Conservation (phyloP, 2,888 invertebrate genomes). For the Zaprionus lineosus region DNA sequence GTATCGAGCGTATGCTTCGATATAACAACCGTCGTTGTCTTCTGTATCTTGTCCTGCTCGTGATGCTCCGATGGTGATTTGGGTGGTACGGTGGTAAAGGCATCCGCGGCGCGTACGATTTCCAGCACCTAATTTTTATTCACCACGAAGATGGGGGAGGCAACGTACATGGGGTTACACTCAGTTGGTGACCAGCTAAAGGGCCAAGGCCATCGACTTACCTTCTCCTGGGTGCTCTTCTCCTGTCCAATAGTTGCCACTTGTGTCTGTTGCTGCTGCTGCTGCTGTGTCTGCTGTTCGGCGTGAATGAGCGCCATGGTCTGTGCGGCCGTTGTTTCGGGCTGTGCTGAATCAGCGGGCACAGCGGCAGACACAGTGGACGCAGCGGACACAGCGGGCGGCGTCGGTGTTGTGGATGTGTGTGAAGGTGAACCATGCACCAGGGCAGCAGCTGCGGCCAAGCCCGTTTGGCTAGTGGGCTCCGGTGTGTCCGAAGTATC, state of each 20-base stretch:
- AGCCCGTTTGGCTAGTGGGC: slow-evolving; percentile 64
- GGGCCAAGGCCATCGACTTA: slow-evolving; percentile 54
- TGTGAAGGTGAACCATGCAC: slow-evolving; percentile 70
- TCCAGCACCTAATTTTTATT: slow-evolving; percentile 88
- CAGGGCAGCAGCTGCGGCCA: slow-evolving; percentile 75
- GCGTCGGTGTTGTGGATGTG: slow-evolving; percentile 50
- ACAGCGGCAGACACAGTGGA: slow-evolving; percentile 14
- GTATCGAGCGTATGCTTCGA: slow-evolving; percentile 93
- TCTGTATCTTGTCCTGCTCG: slow-evolving; percentile 85
- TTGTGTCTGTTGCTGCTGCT: slow-evolving; percentile 70
- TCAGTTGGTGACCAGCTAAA: slow-evolving; percentile 9
- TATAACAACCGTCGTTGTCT: slow-evolving; percentile 97
- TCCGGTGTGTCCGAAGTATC: slow-evolving; percentile 59
- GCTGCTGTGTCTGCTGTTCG: slow-evolving; percentile 58
- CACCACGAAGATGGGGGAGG: slow-evolving; percentile 14
- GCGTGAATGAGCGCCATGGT: slow-evolving; percentile 71
- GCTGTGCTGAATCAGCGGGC: slow-evolving; percentile 45
- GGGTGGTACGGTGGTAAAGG: slow-evolving; percentile 84
- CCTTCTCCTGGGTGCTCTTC: slow-evolving; percentile 92
- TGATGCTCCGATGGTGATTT: slow-evolving; percentile 88
- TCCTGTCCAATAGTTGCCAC: slow-evolving; percentile 86
- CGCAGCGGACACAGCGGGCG: slow-evolving; percentile 27
- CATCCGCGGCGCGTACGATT: slow-evolving; percentile 91
- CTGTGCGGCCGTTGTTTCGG: slow-evolving; percentile 58
- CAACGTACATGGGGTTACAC: not conserved